A percentile compares a stretch with the other conserved stretches of the same genome.
Conservation (phyloP, 2,113 vertebrate species). For the Eulemur macaco region DNA sequence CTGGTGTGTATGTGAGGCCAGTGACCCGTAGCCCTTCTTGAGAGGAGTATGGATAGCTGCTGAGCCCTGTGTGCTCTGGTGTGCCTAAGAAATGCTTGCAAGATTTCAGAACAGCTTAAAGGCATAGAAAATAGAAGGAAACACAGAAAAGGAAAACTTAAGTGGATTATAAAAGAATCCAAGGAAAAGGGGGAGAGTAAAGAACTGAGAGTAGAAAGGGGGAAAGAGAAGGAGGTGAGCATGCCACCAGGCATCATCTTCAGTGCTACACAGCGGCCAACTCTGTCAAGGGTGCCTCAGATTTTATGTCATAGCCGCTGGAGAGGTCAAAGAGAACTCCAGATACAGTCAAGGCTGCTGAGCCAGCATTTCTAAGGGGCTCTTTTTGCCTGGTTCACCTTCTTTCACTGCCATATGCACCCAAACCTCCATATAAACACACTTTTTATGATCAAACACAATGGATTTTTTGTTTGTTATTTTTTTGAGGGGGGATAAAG, state of each 20-base stretch:
- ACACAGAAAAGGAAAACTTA: neutral
- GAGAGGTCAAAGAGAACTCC: neutral
- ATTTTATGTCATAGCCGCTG: neutral
- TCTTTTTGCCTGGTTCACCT: neutral
- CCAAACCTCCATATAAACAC: neutral
- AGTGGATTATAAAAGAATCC: neutral
- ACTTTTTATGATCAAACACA: neutral
- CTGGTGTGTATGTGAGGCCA: neutral
- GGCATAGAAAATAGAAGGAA: neutral
- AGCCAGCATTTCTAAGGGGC: neutral
- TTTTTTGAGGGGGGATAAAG: accelerated
- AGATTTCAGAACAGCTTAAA: neutral
- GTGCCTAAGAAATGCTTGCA: neutral
- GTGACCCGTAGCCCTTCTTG: neutral
- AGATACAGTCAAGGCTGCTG: neutral
- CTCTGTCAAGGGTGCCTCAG: neutral
- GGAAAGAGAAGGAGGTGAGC: neutral
- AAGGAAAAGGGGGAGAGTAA: neutral
- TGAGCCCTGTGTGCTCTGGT: neutral
- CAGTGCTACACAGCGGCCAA: neutral
- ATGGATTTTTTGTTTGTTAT: neutral
- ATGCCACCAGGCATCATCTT: accelerated
- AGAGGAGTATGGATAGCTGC: neutral
- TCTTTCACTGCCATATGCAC: neutral
- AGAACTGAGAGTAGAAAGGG: neutral